Evolutionary conservation across 2,797 vertebrate genomes (phyloP), one percentile per base, ranked within the genome.

Genomic region (Neopelma chrysocephalum): DNA sequence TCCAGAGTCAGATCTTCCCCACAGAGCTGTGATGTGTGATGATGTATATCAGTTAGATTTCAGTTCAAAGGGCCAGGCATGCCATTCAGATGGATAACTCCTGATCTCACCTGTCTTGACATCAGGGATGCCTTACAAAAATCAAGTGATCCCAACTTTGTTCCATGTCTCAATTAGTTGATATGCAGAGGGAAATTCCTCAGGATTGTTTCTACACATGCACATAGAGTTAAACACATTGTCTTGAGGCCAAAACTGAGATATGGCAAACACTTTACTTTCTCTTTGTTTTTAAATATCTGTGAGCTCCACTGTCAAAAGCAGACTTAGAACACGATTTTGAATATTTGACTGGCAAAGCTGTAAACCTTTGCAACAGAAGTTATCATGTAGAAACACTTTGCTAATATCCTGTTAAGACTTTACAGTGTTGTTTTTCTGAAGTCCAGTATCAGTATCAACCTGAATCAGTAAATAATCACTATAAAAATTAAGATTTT

Each of bases 141-240:
- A 34, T 77, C 34, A 57, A 9, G 15, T 47, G 38, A 54, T 51
- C 45, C 58, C 36, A 21, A 6, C n/a, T 84, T 64, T 57, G 25
- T 60, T 70, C 42, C 3, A 0, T 69, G 31, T 29, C 78, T 87
- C 40, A 64, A 0, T 61, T 29, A 31, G 20, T 75, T 89, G 66
- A 57, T 71, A 0, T 38, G 53, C 12, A 61, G 66, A 22, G 29
- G 11, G 9, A 64, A 50, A 3, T 57, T 56, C 80, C 48, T 68
- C 38, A 36, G 12, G 36, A 5, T 61, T 71, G 34, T 75, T 91
- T 62, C 12, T 71, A 2, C 1, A 1, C 0, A 0, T 56, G 18
- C 9, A 3, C 6, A 7, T 38, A n/a, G 25, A 14, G 60, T 88
- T 82, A 42, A 81, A 87, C 32, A 18, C 3, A 0, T 56, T 47